Evolutionary conservation across 2,797 vertebrate species (phyloP).

Genomic region (Vireo griseus): DNA sequence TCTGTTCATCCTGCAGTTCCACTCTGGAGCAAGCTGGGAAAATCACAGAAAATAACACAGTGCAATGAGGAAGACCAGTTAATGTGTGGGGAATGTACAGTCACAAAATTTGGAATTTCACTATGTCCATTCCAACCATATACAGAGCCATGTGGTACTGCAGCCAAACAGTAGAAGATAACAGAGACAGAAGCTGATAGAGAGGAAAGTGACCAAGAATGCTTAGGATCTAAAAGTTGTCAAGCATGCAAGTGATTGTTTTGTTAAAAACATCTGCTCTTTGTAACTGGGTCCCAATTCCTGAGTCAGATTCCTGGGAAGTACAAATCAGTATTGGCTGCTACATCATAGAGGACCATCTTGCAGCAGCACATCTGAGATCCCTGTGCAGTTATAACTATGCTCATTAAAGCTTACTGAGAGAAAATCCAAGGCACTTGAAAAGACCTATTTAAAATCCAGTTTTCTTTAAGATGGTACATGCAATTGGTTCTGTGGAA

Average conservation of each 20-base stretch:
- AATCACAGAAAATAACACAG: not conserved
- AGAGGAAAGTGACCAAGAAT: not conserved
- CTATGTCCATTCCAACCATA: not conserved
- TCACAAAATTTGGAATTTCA: not conserved
- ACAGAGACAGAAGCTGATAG: not conserved
- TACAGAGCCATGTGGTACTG: not conserved
- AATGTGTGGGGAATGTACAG: not conserved
- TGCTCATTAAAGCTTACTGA: not conserved
- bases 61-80: not conserved
- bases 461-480: not conserved
- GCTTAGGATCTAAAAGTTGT: not conserved
- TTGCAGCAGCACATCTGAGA: not conserved
- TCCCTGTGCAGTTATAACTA: not conserved
- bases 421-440: not conserved
- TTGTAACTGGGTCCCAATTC: not conserved
- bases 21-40: not conserved
- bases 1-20: not conserved
- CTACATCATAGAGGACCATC: not conserved
- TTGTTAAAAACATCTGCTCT: not conserved
- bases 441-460: not conserved
- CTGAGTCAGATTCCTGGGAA: not conserved
- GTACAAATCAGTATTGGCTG: not conserved
- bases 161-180: not conserved
- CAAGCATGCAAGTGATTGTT: not conserved
- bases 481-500: not conserved